These are phyloP conservation scores for Argyresthia goedartella DNA, from an alignment of 2,888 invertebrate genomes.

Conservation along the genomic window DNA sequence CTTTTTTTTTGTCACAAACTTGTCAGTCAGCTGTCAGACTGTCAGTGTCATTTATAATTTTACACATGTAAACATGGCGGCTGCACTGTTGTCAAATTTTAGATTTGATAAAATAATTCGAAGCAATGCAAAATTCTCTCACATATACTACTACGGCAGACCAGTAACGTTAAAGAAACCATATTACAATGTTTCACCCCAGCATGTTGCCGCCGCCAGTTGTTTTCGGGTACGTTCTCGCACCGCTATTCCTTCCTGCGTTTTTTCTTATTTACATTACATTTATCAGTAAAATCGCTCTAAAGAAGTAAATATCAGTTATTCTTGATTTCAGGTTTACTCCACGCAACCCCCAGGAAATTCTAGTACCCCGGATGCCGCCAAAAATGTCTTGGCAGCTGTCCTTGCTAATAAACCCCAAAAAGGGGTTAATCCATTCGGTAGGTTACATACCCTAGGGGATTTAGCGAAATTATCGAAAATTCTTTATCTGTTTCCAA, in stretches of 20 bases:
- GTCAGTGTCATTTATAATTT: background rate
- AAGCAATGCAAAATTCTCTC: constrained; percentile 42
- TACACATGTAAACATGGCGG: constrained; percentile 47
- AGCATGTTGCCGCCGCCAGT: constrained; percentile 46
- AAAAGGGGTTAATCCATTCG: constrained; percentile 62
- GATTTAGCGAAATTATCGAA: no score
- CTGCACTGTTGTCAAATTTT: constrained; percentile 44
- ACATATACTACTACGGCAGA: constrained; percentile 25
- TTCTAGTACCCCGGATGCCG: constrained; percentile 36
- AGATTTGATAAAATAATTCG: constrained; percentile 46
- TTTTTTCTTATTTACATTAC: constrained; percentile 7
- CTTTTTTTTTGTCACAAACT: no score
- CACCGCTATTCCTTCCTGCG: constrained; percentile 3
- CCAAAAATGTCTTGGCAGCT: constrained; percentile 64
- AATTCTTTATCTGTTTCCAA: no score
- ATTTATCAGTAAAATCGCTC: background rate
- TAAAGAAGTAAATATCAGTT: constrained; percentile 1
- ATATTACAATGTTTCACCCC: constrained; percentile 33
- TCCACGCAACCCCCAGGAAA: constrained; percentile 32
- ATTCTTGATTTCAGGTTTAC: constrained; percentile 35
- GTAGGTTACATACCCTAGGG: constrained; percentile 29
- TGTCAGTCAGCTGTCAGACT: no score
- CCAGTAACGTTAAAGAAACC: constrained; percentile 39
- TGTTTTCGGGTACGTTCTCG: constrained; percentile 39
- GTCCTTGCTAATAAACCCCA: constrained; percentile 63